Evolutionary conservation across 2,113 vertebrate species (phyloP).

Genomic region (Mola mola): DNA sequence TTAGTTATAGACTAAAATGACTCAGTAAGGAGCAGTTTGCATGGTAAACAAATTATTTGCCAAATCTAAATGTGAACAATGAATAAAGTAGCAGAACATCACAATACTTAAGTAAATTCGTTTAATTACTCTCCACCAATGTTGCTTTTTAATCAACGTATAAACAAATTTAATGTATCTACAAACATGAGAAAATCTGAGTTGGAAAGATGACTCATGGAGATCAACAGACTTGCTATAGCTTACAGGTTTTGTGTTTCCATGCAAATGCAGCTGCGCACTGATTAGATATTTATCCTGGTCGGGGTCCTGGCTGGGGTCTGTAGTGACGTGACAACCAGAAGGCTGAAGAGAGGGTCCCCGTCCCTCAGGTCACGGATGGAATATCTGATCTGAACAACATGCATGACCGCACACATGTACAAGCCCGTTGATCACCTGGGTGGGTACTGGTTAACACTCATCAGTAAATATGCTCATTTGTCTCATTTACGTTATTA

Average conservation of each 20-base stretch:
- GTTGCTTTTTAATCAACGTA: not conserved
- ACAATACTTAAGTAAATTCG: no score
- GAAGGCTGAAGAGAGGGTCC: constrained; percentile 20
- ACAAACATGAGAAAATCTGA: no score
- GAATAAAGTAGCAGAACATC: no score
- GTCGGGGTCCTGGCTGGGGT: constrained; percentile 34
- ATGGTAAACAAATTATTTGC: no score
- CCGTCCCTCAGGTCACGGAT: constrained; percentile 51
- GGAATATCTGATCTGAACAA: constrained; percentile 38
- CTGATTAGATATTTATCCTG: constrained; percentile 77
- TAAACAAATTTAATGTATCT: not conserved
- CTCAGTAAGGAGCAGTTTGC: no score
- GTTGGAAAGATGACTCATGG: no score
- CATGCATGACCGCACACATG: constrained; percentile 5
- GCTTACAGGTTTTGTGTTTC: constrained; percentile 20
- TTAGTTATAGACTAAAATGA: no score
- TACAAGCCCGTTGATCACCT: constrained; percentile 26
- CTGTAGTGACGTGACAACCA: constrained; percentile 24
- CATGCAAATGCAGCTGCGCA: no score
- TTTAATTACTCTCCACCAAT: not conserved
- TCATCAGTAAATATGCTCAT: constrained; percentile 6
- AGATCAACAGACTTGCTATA: not conserved
- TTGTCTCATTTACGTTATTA: no score
- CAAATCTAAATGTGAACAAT: no score
- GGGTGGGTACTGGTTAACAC: constrained; percentile 1